Base-by-base conservation (phyloP, 2,888 invertebrate species). In the Doris montereyensis region DNA sequence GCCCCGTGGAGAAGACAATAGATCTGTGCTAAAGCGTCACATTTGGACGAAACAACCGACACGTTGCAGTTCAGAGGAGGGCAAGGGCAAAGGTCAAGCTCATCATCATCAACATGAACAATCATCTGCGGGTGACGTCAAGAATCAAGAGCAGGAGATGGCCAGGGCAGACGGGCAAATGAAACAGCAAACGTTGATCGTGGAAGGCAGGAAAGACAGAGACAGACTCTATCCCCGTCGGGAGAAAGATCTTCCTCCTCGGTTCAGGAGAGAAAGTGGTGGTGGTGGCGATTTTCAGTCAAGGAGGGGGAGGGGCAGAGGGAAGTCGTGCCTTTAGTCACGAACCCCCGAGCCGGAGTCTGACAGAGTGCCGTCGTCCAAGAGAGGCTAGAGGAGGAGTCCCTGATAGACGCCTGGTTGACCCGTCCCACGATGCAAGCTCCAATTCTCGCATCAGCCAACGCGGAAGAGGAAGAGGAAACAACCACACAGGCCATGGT, bases 1-100 rank as follows among this genome's bases (percentile, higher is more conserved):
- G 2, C 71, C 76, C 21, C 52, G 71, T 35, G 77, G 60, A 1
- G 73, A 75, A 21, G 62, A 74, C 5, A 65, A 76, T 30, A 74
- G 74, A 57, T 76, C 76, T 21, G 76, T 70, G 41, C 77, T 82
- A 24, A 80, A 82, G 60, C n/a, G 79, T 82, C 8, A 82, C 82
- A 4, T 41, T 82, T 21, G 83, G 78, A 24, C 65, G 80, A 26
- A 79, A 82, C 41, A 81, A 81, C 73, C 72, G 81, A 57, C 81
- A 79, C 72, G 81, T 80, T 21, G 79, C 77, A 30, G 78, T 81
- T 26, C 76, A 75, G 34, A 62, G 32, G 17, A 21, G 65, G 35
- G 75, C 35, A 10, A 58, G 75, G 28, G 78, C 52, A 41, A 41
- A n/a, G n/a, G 52, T 41, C 52, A 41, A 41, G 17, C 5, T 41